A percentile compares a stretch with the other conserved stretches of the same genome.
Conservation (phyloP, 2,797 vertebrate species). For the Micropoecilia bifurca region DNA sequence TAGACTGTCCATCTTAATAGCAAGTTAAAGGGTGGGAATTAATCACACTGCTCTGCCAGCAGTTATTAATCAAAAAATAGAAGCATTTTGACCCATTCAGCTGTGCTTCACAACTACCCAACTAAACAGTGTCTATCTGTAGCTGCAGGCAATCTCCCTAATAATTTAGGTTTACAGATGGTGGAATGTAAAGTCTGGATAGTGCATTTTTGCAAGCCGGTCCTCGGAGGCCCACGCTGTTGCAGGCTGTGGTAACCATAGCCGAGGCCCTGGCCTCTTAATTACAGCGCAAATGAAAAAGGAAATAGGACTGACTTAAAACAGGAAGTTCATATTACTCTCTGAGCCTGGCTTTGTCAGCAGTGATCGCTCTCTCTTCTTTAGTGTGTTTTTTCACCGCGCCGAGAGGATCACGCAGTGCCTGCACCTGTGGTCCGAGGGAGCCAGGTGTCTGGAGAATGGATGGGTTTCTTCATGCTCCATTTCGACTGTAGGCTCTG, state of each 20-base stretch:
- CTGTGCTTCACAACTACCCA: conserved; percentile 28
- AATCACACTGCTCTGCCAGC: conserved; percentile 19
- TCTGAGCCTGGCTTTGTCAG: conserved; percentile 61
- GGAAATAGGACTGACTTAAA: conserved; percentile 75
- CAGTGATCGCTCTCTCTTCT: conserved; percentile 74
- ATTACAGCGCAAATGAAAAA: conserved; percentile 66
- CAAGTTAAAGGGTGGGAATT: conserved; percentile 16
- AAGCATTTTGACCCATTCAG: conserved; percentile 27
- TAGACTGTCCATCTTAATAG: conserved; percentile 6
- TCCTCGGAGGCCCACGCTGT: conserved; percentile 30
- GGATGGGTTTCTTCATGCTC: conserved; percentile 67
- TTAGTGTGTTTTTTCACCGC: conserved; percentile 70
- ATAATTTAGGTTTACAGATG: conserved; percentile 55
- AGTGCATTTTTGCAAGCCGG: conserved; percentile 29
- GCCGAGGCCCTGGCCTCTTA: conserved; percentile 58
- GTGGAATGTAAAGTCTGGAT: conserved; percentile 54
- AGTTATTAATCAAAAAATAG: conserved; percentile 34
- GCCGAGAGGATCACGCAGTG: conserved; percentile 46
- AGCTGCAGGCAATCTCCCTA: conserved; percentile 56
- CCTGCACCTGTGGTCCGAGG: conserved; percentile 64
- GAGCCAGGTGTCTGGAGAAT: conserved; percentile 71
- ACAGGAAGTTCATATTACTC: conserved; percentile 75
- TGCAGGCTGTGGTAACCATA: conserved; percentile 35
- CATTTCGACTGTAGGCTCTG: conserved; percentile 65
- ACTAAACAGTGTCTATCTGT: conserved; percentile 11